Evolutionary conservation across 2,113 vertebrate species (phyloP), one percentile per base, ranked within the genome.

Genomic region (Porphyrio hochstetteri): DNA sequence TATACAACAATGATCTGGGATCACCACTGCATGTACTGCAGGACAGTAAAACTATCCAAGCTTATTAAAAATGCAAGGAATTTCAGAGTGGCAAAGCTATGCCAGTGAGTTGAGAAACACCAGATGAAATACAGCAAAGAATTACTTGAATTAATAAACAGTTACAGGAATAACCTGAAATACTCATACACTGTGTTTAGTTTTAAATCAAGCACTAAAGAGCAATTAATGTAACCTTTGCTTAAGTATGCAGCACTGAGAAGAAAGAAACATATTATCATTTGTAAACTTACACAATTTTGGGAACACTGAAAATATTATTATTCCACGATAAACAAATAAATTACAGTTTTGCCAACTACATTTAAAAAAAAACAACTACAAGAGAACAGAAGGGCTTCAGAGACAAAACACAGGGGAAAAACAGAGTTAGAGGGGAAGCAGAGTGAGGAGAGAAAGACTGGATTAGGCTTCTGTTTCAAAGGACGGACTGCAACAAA

Each of bases 101-200:
- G 80, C 18, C n/a, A 93, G 35, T 81, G 42, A 85, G 48, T 44
- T 91, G 77, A 95, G 80, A 94, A 93, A 86, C 46, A 93, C 28
- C 61, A 95, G 60, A 71, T 0, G 2, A 88, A 94, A 92, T 42
- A 61, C 11, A 80, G 20, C 42, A 55, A 85, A 94, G 67, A 77
- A 88, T 50, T 80, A 75, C 36, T 75, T 56, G 46, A 90, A 91
- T 82, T 81, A 83, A 90, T 90, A 74, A 91, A 83, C 36, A 92
- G 35, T 44, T 70, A 92, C 38, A 64, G 46, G 44, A 97, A 82
- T 89, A 92, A 86, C 56, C 85, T 70, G 67, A 89, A 90, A 92
- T 83, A 65, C 28, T 76, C n/a, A 82, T 14, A 81, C 11, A 57
- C 29, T 25, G 11, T 69, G 55, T 67, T 70, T 46, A 82, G 24